A percentile compares a stretch with the other conserved stretches of the same genome.
Conservation (phyloP, 2,888 invertebrate genomes). For the Amphipyra tragopoginis region DNA sequence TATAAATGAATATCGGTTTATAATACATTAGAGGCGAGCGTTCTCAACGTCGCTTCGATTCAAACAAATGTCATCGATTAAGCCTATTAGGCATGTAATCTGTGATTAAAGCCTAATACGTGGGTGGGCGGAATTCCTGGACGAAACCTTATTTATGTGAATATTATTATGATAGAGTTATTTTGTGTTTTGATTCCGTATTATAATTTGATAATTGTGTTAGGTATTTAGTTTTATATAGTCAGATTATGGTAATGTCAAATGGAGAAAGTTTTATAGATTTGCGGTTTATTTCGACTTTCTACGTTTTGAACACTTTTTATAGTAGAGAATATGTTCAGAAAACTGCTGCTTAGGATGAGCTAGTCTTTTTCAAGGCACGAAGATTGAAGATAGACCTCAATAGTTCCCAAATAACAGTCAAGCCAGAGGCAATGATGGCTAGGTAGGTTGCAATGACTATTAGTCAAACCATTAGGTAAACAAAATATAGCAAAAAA, state of each 20-base stretch:
- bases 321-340: not conserved
- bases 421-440: too few species aligned
- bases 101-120: slow-evolving; percentile 49
- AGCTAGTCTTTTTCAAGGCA: too few species aligned
- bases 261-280: slow-evolving; percentile 35
- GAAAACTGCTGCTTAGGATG: too few species aligned
- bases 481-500: too few species aligned
- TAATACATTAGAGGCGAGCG: slow-evolving; percentile 49
- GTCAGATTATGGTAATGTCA: slow-evolving; percentile 28
- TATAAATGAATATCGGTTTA: slow-evolving; percentile 51
- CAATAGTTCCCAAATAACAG: too few species aligned
- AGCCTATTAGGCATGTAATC: slow-evolving; percentile 63
- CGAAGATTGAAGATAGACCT: too few species aligned
- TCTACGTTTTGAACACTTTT: slow-evolving; percentile 10
- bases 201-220: slow-evolving; percentile 31
- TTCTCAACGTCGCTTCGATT: slow-evolving; percentile 53
- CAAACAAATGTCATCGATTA: slow-evolving; percentile 64
- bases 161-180: slow-evolving; percentile 42
- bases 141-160: slow-evolving; percentile 41
- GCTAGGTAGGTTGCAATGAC: too few species aligned
- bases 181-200: slow-evolving; percentile 40
- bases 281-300: slow-evolving; percentile 1
- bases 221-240: slow-evolving; percentile 16
- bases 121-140: slow-evolving; percentile 59
- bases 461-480: too few species aligned